Evolutionary conservation across 2,113 vertebrate genomes (phyloP).

Genomic region (Sebastes fasciatus): DNA sequence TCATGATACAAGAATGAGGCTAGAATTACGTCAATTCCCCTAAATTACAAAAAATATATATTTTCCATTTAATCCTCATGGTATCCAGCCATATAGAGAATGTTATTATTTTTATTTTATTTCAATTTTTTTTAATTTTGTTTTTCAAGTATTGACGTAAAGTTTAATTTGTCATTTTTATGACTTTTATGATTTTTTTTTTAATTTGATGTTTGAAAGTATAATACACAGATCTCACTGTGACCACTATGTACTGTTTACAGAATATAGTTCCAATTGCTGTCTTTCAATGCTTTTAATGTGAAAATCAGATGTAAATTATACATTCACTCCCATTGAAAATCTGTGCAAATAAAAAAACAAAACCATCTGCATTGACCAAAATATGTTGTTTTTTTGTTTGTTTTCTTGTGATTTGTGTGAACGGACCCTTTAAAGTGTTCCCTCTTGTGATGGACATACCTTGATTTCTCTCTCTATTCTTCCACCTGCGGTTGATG

Average conservation of each 20-base stretch:
- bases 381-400: not conserved
- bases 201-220: not conserved
- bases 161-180: not conserved
- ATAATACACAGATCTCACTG: not conserved
- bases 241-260: too few relatives aligned
- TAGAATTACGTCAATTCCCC: not conserved
- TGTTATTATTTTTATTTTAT: too few relatives aligned
- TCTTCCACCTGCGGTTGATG: conserved; percentile 54
- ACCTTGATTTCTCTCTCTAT: conserved; percentile 52
- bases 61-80: not conserved
- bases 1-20: not conserved
- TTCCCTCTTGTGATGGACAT: conserved; percentile 3
- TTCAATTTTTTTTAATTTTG: too few relatives aligned
- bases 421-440: not conserved
- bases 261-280: not conserved
- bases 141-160: not conserved
- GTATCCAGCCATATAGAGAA: not conserved
- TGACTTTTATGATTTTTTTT: not conserved
- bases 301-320: not conserved
- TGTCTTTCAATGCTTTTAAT: not conserved
- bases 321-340: not conserved
- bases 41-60: not conserved
- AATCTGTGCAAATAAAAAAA: not conserved
- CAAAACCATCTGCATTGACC: not conserved
- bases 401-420: too few relatives aligned